Percentiles rank a stretch among this genome's conserved stretches.
phyloP scores from a whole-genome alignment of 2,888 invertebrate species.

The Amiota minor region DNA sequence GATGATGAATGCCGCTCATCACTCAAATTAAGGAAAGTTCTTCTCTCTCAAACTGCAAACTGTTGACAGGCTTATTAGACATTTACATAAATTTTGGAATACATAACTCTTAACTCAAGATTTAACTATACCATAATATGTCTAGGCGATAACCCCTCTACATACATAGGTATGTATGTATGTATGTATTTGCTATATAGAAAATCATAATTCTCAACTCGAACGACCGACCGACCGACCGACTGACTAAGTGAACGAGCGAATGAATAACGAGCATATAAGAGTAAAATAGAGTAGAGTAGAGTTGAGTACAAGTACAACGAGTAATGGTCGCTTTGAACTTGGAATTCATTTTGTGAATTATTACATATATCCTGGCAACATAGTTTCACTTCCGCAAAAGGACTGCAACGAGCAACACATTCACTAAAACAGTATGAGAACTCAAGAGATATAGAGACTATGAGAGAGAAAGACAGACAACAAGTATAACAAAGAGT shows the following conservation, averaged over 20 bases:
- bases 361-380: slow-evolving; percentile 68
- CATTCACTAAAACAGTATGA: slow-evolving; percentile 34
- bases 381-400: slow-evolving; percentile 65
- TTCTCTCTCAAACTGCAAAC: slow-evolving; percentile 30
- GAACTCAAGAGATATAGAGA: neutral
- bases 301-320: slow-evolving; percentile 38
- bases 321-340: slow-evolving; percentile 71
- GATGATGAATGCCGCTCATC: too few species aligned
- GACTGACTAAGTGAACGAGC: neutral
- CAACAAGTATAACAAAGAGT: too few species aligned
- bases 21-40: too few species aligned
- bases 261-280: neutral
- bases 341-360: slow-evolving; percentile 69
- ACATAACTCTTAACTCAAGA: slow-evolving; percentile 17
- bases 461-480: too few species aligned
- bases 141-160: too few species aligned
- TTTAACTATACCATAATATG: too few species aligned
- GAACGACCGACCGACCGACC: neutral
- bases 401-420: slow-evolving; percentile 43
- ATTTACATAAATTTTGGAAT: slow-evolving; percentile 60
- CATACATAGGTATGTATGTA: too few species aligned
- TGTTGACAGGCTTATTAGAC: slow-evolving; percentile 68
- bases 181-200: neutral
- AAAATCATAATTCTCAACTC: slow-evolving; percentile 3
- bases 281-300: slow-evolving; percentile 2